A percentile compares a stretch with the other conserved stretches of the same genome.
These are phyloP conservation scores for Coreius guichenoti DNA, from an alignment of 2,797 vertebrate genomes.

Conservation along the genomic window DNA sequence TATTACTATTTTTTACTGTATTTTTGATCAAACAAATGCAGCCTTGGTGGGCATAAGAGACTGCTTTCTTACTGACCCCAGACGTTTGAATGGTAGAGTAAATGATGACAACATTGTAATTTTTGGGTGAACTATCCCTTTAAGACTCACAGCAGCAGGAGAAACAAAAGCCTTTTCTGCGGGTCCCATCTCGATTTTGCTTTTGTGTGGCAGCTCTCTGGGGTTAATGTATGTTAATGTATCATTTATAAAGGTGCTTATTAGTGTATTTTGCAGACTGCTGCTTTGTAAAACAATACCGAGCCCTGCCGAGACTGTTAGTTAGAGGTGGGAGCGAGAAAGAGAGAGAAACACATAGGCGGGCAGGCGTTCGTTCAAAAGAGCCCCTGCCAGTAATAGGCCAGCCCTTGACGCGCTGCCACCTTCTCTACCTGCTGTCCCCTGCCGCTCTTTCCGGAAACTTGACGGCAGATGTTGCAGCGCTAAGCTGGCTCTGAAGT, in stretches of 20 bases:
- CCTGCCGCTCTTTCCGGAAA: constrained; percentile 86
- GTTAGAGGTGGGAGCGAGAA: constrained; percentile 70
- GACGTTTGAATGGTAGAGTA: neutral
- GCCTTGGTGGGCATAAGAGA: neutral
- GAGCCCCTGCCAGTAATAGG: constrained; percentile 77
- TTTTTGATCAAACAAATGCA: neutral
- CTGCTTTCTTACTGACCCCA: neutral
- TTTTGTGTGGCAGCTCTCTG: constrained; percentile 54
- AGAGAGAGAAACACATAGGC: neutral
- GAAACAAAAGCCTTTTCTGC: constrained; percentile 32
- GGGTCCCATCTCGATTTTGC: constrained; percentile 41
- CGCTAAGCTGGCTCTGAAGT: constrained; percentile 94
- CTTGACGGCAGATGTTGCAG: constrained; percentile 93
- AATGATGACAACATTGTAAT: neutral
- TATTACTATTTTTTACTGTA: neutral
- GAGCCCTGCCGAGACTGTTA: constrained; percentile 72
- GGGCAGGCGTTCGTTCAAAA: constrained; percentile 78
- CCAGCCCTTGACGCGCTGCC: constrained; percentile 74
- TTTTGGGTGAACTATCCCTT: constrained; percentile 1
- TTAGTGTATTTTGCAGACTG: constrained; percentile 79
- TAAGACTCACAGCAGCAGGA: constrained; percentile 28
- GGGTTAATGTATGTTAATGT: constrained; percentile 73
- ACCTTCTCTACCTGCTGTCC: constrained; percentile 90
- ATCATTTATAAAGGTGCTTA: constrained; percentile 87
- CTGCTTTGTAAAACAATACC: constrained; percentile 84